Base-by-base conservation (phyloP, 1,140 invertebrate genomes). In the Cephus cinctus region DNA sequence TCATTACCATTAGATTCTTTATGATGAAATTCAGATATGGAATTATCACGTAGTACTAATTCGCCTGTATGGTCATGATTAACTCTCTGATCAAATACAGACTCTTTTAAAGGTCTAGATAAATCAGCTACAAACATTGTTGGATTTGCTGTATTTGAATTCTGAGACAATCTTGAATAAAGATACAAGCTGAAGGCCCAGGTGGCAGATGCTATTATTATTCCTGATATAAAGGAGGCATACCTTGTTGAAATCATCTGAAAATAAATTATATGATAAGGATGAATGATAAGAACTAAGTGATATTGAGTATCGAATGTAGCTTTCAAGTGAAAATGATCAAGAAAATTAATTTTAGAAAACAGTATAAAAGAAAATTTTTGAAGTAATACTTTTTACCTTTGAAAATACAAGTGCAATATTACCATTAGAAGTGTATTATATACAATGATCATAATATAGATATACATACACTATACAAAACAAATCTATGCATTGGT, bases 101-200 rank as follows among this genome's bases (percentile, higher is more conserved):
- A 62, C 47, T 65, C 59, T 42, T 67, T 59, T 2, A 61, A 15
- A 5, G 56, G 49, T 9, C 52, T 63, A 3, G 58, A 49, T 18
- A 47, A 41, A 9, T 66, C 50, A 3, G 59, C 34, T n/a, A 57
- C 20, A 0, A 63, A 12, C 41, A 63, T 68, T 15, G 69, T 71
- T 11, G 66, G 64, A 49, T 65, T 73, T 21, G 54, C 42, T 21
- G 41, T 52, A 14, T 67, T 65, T 4, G 38, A 44, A 47, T 67
- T 70, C 59, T 70, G 60, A 0, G 70, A 75, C 11, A 82, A 43
- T 55, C 63, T 71, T 43, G 70, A 76, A 53, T 86, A 86, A 5
- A 86, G 64, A 61, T 83, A 86, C 11, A 87, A 58, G 58, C 81
- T 83, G 21, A 85, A 73, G n/a, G 73, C 63, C 84, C 85, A 87